These are phyloP conservation scores for Rhea americana DNA, from an alignment of 2,113 vertebrate genomes.

Conservation along the genomic window DNA sequence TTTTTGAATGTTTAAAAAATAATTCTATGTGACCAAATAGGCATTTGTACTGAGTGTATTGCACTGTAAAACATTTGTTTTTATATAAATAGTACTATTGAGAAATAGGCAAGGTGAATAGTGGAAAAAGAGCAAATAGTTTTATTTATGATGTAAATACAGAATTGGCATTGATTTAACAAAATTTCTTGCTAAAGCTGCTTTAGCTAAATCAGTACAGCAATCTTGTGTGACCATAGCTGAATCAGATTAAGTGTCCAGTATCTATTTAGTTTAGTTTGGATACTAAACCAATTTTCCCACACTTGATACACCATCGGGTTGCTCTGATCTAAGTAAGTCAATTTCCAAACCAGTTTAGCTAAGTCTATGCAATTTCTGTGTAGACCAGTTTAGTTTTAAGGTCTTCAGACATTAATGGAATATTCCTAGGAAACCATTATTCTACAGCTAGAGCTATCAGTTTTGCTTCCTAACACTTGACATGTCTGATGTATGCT, in stretches of 20 bases:
- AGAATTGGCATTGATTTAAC: background rate
- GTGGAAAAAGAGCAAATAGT: background rate
- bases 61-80: constrained; percentile 5
- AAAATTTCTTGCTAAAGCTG: background rate
- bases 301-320: background rate
- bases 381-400: background rate
- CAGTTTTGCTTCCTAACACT: background rate
- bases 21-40: background rate
- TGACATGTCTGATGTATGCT: background rate
- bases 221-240: background rate
- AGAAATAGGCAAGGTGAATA: background rate
- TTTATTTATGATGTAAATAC: background rate
- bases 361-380: background rate
- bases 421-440: background rate
- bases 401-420: background rate
- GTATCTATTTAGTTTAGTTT: background rate
- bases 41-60: background rate
- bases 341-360: background rate
- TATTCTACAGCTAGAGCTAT: background rate
- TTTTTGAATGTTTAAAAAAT: background rate
- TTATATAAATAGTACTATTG: background rate
- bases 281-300: background rate
- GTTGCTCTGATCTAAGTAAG: background rate
- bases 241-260: background rate
- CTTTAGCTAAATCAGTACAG: background rate